Evolutionary conservation across 2,113 vertebrate species (phyloP).

Genomic region (Mustela lutreola): DNA sequence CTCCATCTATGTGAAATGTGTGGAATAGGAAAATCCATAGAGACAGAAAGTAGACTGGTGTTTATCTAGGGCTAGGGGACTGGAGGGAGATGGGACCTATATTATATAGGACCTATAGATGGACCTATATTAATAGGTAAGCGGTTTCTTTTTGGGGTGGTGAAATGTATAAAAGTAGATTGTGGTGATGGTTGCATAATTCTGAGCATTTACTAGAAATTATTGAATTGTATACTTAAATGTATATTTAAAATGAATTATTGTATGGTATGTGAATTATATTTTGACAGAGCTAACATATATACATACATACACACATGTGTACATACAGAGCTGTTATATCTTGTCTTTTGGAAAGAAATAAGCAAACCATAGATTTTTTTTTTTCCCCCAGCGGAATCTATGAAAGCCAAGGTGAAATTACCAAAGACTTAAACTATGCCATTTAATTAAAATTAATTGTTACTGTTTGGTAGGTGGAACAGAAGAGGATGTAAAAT

Average conservation of each 20-base stretch:
- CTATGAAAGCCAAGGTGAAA: slow-evolving; percentile 42
- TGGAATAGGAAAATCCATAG: neutral
- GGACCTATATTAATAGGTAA: neutral
- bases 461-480: neutral
- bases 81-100: neutral
- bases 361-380: neutral
- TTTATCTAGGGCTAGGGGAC: neutral
- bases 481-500: neutral
- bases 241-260: neutral
- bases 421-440: slow-evolving; percentile 5
- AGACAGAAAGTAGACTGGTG: neutral
- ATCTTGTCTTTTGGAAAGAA: neutral
- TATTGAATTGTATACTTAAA: neutral
- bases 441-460: neutral
- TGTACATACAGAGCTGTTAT: neutral
- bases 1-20: neutral
- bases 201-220: neutral
- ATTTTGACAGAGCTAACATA: neutral
- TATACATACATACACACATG: neutral
- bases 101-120: no score
- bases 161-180: neutral
- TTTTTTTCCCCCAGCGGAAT: neutral
- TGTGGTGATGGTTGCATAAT: neutral
- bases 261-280: neutral
- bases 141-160: neutral